Base-by-base conservation (phyloP, 2,888 invertebrate species). In the Galeopsomyia nigrocyanea region DNA sequence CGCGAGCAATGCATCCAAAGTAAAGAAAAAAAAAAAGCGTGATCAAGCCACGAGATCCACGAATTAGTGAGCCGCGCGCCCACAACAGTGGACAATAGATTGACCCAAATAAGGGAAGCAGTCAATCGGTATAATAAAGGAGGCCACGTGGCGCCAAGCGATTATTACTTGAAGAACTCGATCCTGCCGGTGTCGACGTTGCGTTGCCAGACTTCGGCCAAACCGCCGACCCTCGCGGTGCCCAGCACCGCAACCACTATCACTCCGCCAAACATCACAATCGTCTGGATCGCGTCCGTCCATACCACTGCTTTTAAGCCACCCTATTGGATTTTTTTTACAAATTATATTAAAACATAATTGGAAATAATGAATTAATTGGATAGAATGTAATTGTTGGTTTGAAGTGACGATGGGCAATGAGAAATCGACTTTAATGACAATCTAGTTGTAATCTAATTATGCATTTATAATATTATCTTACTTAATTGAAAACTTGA, bases 261-360 rank as follows among this genome's bases (percentile, higher is more conserved):
- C 2, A 93, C 89, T 0, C 92, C 92, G 16, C 90, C 90, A 80
- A 93, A 91, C 92, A 94, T 94, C 7, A 94, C 88, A 21, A 92
- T 85, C 0, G 92, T 92, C 86, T 94, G 94, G 66, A 94, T 87
- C 0, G 93, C 92, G 80, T 94, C 94, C 0, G 94, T 94, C 94
- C 94, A 94, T 10, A 94, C 93, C 0, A 94, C 94, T 6, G 94
- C 94, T 86, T 93, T 93, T 31, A 94, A 86, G 6, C 94, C 93
- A 73, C 93, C 93, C 93, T 93, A 82, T 57, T 87, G 86, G 62
- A 71, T 63, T 67, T 50, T n/a, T 64, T 46, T 51, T 46, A 49
- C 3, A n/a, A n/a, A n/a, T 17, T 46, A 47, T 39, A 6, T 21
- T 64, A 39, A 39, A 39, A 39, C 2, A 39, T 39, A 39, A 39